These are phyloP conservation scores for Neodiprion virginianus DNA, from an alignment of 1,140 invertebrate genomes.

Conservation along the genomic window DNA sequence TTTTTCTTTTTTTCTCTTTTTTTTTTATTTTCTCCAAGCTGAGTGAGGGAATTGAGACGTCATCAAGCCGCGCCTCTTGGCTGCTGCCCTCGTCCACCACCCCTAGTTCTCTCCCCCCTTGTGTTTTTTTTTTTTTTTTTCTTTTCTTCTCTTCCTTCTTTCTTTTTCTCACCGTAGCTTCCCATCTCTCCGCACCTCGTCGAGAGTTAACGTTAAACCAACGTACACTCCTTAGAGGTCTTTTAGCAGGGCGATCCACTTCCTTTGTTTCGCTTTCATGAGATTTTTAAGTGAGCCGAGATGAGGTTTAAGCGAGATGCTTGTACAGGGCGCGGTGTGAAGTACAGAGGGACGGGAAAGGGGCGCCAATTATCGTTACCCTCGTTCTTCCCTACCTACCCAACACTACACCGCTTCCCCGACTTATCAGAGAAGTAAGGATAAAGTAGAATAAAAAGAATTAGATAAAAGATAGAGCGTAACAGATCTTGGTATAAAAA, in stretches of 20 bases:
- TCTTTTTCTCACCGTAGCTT: constrained; percentile 14
- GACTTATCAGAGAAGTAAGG: too few species aligned
- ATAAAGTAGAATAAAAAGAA: too few species aligned
- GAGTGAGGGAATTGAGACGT: constrained; percentile 50
- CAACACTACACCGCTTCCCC: not conserved
- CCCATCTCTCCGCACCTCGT: constrained; percentile 28
- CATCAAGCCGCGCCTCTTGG: constrained; percentile 42
- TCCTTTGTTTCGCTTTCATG: constrained; percentile 56
- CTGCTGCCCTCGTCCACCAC: constrained; percentile 25
- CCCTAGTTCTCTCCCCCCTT: constrained; percentile 13
- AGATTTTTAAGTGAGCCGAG: constrained; percentile 56
- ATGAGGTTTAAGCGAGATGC: constrained; percentile 44
- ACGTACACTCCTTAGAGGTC: constrained; percentile 31
- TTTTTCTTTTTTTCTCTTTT: constrained; percentile 28
- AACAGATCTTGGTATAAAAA: too few species aligned
- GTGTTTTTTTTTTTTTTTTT: constrained; percentile 9
- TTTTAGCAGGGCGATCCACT: constrained; percentile 29
- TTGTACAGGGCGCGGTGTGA: not conserved
- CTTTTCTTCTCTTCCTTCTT: constrained; percentile 22
- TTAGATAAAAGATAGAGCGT: too few species aligned
- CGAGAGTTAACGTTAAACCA: constrained; percentile 47
- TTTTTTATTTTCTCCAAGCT: constrained; percentile 41
- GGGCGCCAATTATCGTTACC: not conserved
- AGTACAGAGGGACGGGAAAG: not conserved
- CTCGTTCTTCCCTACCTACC: not conserved